These are phyloP conservation scores for Dasyprocta punctata DNA, from an alignment of 2,113 vertebrate species.

Conservation along the genomic window DNA sequence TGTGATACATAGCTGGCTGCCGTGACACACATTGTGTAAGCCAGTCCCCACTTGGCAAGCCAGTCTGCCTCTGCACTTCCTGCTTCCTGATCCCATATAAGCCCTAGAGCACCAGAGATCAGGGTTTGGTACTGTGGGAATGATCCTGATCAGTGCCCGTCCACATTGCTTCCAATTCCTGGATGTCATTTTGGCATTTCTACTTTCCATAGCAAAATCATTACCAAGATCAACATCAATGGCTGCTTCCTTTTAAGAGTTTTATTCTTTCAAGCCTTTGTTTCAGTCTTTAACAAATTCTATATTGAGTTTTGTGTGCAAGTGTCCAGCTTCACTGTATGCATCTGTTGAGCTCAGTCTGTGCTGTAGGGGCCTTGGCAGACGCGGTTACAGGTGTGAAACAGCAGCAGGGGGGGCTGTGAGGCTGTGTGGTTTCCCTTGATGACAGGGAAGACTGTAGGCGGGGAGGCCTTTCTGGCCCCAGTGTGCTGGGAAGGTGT, in stretches of 20 bases:
- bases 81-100: neutral
- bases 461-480: too few species aligned
- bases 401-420: neutral
- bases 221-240: neutral
- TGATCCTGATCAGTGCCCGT: neutral
- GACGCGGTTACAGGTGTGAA: neutral
- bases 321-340: neutral
- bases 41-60: neutral
- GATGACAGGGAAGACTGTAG: neutral
- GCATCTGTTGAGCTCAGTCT: too few species aligned
- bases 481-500: too few species aligned
- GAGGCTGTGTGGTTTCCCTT: neutral
- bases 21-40: neutral
- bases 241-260: neutral
- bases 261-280: neutral
- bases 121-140: neutral
- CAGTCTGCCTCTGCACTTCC: neutral
- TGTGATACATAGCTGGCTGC: neutral
- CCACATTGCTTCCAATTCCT: neutral
- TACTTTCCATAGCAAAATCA: neutral
- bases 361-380: neutral
- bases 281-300: neutral
- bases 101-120: neutral
- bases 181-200: neutral
- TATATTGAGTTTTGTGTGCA: neutral